Evolutionary conservation across 2,888 invertebrate species (phyloP), one percentile per base, ranked within the genome.

Genomic region (Drosophila diplacantha): DNA sequence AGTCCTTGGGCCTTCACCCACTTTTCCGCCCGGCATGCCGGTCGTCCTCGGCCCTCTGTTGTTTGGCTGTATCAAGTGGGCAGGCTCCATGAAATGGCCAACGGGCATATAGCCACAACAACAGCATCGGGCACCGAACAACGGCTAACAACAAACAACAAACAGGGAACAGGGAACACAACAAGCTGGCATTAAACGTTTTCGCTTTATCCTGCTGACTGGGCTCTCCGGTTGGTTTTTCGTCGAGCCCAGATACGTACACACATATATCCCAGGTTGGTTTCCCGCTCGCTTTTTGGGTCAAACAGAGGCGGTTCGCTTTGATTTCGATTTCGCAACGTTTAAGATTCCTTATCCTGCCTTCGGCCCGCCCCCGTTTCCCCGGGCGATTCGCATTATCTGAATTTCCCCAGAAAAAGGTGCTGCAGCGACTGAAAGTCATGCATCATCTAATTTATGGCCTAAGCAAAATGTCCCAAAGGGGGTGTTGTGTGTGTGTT

Each of bases 191-290:
- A 81, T 76, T 77, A 80, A 76, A 72, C 68, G 78, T 68, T 81
- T 59, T 69, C 69, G 65, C 69, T 75, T 81, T 69, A 81, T 77
- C 76, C 79, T 73, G 69, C 76, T 79, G 73, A 78, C 81, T 75
- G 79, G 58, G 73, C 78, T 71, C 60, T 66, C 59, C 68, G 67
- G 37, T 64, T 37, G 43, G 22, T 24, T 51, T 39, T 32, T 20
- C 38, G n/a, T 29, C 32, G 14, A 9, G n/a, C 52, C 22, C 46
- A 16, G 18, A 16, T 31, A 31, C 6, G 5, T 31, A 31, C 5
- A 26, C 3, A 9, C 3, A 31, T 34, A 35, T 35, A 44, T 44
- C 5, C 34, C 57, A 50, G 47, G 41, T 31, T 54, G 63, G 41
- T 37, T 55, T 20, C 38, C 12, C 24, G 20, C 2, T 43, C 11